A percentile compares a stretch with the other conserved stretches of the same genome.
phyloP scores from a whole-genome alignment of 64 coral and sea anemone species.

The Dendrophyllia cribrosa region DNA sequence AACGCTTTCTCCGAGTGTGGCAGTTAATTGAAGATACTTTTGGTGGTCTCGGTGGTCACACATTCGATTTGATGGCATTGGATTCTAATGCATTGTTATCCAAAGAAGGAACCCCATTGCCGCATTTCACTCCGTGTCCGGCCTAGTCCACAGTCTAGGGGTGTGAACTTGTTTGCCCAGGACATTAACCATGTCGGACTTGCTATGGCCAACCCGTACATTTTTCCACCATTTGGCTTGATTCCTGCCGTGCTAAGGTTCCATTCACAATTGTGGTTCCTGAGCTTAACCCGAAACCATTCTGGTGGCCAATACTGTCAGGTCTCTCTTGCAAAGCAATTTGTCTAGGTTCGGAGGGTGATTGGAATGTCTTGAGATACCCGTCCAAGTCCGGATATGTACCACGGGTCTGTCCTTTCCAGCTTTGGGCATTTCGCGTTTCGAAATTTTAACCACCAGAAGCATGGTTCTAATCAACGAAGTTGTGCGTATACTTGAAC shows the following conservation, averaged over 20 bases:
- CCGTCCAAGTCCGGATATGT: neutral
- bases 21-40: neutral
- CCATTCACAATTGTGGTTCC: conserved; percentile 42
- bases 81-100: neutral
- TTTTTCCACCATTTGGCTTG: conserved; percentile 16
- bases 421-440: neutral
- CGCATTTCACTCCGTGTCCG: conserved; percentile 35
- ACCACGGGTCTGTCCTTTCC: neutral
- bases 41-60: neutral
- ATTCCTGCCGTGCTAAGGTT: conserved; percentile 26
- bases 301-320: conserved; percentile 36
- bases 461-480: neutral
- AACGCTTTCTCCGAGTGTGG: neutral
- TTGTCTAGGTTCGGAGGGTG: neutral
- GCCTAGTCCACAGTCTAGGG: neutral
- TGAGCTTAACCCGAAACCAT: neutral
- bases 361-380: neutral
- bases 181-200: neutral
- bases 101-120: neutral
- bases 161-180: conserved; percentile 47
- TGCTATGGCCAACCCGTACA: neutral
- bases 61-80: conserved; percentile 15
- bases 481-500: too few relatives aligned
- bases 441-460: neutral
- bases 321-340: neutral